Evolutionary conservation across 2,797 vertebrate species (phyloP).

Genomic region (Tympanoctomys barrerae): DNA sequence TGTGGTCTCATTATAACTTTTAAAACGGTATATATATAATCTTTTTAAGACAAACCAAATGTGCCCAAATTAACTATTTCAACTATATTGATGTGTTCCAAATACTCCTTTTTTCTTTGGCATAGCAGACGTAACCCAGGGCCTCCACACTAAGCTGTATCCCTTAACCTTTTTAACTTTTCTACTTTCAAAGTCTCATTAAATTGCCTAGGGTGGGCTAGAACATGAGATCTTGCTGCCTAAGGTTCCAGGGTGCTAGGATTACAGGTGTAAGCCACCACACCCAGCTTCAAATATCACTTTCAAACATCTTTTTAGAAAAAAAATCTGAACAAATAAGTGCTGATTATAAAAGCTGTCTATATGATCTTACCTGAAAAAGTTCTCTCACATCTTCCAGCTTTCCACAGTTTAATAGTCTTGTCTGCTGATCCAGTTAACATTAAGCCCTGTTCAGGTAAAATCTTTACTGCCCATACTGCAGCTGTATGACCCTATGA

Average conservation of each 20-base stretch:
- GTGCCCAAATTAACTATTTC: background rate
- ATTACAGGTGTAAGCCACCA: background rate
- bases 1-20: background rate
- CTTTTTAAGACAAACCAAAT: background rate
- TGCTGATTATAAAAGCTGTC: conserved; percentile 35
- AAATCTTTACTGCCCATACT: conserved; percentile 96
- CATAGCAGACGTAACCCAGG: background rate
- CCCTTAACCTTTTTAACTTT: background rate
- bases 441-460: conserved; percentile 98
- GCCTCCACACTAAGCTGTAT: background rate
- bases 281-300: background rate
- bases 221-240: background rate
- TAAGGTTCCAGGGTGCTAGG: background rate
- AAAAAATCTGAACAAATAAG: background rate
- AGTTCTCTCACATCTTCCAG: conserved; percentile 95
- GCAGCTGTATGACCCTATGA: conserved; percentile 96
- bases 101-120: background rate
- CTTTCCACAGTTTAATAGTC: conserved; percentile 98
- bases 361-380: conserved; percentile 91
- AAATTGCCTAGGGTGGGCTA: background rate
- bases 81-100: conserved; percentile 30
- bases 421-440: conserved; percentile 98
- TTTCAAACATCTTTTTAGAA: conserved; percentile 37
- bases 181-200: background rate
- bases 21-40: conserved; percentile 1